These are phyloP conservation scores for Tiliacea citrago DNA, from an alignment of 2,888 invertebrate species.

Conservation along the genomic window DNA sequence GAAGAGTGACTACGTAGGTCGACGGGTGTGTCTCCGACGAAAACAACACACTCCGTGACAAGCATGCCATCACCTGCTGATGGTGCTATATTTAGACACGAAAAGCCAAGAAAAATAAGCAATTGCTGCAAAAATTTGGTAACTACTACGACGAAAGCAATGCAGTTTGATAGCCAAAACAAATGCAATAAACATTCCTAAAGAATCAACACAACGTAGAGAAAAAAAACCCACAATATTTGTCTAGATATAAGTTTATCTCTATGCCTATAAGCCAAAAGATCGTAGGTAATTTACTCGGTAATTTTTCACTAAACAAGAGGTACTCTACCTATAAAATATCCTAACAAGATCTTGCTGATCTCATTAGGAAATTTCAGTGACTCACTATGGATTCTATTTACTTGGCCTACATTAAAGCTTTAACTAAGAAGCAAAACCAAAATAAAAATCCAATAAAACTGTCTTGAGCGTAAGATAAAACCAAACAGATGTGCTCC, in stretches of 20 bases:
- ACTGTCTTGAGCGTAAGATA: background rate
- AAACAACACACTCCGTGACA: conserved; percentile 54
- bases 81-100: conserved; percentile 71
- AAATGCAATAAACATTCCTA: conserved; percentile 21
- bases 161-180: conserved; percentile 32
- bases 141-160: conserved; percentile 23
- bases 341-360: conserved; percentile 15
- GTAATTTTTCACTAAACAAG: conserved; percentile 1
- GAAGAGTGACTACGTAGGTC: conserved; percentile 70
- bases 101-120: conserved; percentile 57
- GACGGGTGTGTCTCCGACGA: conserved; percentile 88
- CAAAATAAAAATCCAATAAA: conserved; percentile 14
- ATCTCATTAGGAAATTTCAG: conserved; percentile 2
- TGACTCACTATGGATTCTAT: background rate
- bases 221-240: conserved; percentile 20
- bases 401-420: conserved; percentile 3
- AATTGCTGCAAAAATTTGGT: conserved; percentile 25
- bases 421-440: conserved; percentile 33
- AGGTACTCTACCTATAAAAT: background rate
- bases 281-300: background rate
- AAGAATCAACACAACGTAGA: conserved; percentile 14
- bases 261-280: conserved; percentile 12
- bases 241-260: conserved; percentile 10
- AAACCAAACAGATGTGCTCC: conserved; percentile 29
- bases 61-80: conserved; percentile 78